Base-by-base conservation (phyloP, 2,888 invertebrate genomes). In the Dorcus parallelipipedus region DNA sequence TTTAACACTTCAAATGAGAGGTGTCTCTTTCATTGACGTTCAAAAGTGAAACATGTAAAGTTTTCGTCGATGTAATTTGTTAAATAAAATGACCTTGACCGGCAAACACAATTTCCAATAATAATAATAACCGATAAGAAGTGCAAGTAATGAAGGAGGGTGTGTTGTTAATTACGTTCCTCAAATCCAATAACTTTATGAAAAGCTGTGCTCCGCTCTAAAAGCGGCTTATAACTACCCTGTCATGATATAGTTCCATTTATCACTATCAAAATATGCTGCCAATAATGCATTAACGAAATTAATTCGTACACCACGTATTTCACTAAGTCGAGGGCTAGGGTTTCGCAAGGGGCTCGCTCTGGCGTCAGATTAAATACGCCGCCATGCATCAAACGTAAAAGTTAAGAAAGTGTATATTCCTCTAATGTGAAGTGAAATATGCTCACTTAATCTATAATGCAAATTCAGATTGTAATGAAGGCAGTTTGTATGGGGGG, bases 261-360 rank as follows among this genome's bases (percentile, higher is more conserved):
- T 67, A 73, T 73, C 73, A 72, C 70, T 68, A 67, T 70, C 59
- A 69, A 69, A 33, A 65, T 67, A 60, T 59, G 63, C 65, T 70
- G 71, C 69, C 74, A 71, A 73, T 73, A 74, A 70, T 67, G 70
- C 72, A 75, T 75, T 75, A 75, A 60, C 67, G 20, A 63, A 67
- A 74, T 75, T 74, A 72, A 69, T 66, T 56, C 63, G 59, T 51
- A 60, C 14, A 14, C 14, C 40, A 26, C 45, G 53, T 20, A 64
- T 59, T 45, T 33, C 26, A 33, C 26, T 33, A 33, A 33, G 26
- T 4, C 3, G 20, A 20, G 20, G 26, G 26, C 26, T 33, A 33
- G 26, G 26, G 26, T 33, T 33, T 33, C 26, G 26, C 26, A 33
- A 33, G 26, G 20, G 20, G 26, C 6, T 33, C 26, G 5, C 26